These are phyloP conservation scores for Ooceraea biroi DNA, from an alignment of 1,140 invertebrate genomes.

Conservation along the genomic window DNA sequence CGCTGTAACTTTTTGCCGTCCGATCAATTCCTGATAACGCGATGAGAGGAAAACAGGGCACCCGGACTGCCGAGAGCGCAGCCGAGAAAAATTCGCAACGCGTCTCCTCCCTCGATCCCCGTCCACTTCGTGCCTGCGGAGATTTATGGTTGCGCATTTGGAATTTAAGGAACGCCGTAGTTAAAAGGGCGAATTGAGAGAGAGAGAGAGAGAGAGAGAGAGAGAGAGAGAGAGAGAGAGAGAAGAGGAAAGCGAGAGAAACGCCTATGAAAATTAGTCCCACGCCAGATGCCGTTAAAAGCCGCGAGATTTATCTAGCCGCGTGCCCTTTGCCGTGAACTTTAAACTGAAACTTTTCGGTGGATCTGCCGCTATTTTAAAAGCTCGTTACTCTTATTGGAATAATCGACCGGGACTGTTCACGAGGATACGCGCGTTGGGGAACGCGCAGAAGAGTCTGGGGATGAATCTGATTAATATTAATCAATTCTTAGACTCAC, in stretches of 20 bases:
- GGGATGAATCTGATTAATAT: not conserved
- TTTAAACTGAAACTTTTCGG: conserved; percentile 51
- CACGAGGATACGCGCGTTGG: not conserved
- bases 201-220: too few relatives aligned
- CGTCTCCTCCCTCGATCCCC: not conserved
- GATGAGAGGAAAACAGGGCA: conserved; percentile 66
- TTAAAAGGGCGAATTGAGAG: conserved; percentile 33
- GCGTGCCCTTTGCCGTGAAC: conserved; percentile 55
- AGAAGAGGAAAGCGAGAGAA: too few relatives aligned
- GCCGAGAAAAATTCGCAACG: conserved; percentile 38
- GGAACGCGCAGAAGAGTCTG: not conserved
- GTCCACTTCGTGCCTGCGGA: not conserved
- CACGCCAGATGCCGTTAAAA: conserved; percentile 62
- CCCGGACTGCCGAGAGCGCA: conserved; percentile 28
- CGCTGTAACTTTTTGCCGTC: conserved; percentile 65
- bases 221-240: too few relatives aligned
- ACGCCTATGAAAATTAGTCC: conserved; percentile 62
- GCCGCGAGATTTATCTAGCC: conserved; percentile 58
- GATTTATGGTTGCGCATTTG: conserved; percentile 32
- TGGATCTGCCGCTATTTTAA: conserved; percentile 27
- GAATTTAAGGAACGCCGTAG: conserved; percentile 58
- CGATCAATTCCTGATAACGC: conserved; percentile 72
- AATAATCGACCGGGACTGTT: conserved; percentile 26
- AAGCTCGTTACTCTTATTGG: conserved; percentile 53
- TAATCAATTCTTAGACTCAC: conserved; percentile 10